These are phyloP conservation scores for Vultur gryphus DNA, from an alignment of 2,797 vertebrate genomes.

Conservation along the genomic window DNA sequence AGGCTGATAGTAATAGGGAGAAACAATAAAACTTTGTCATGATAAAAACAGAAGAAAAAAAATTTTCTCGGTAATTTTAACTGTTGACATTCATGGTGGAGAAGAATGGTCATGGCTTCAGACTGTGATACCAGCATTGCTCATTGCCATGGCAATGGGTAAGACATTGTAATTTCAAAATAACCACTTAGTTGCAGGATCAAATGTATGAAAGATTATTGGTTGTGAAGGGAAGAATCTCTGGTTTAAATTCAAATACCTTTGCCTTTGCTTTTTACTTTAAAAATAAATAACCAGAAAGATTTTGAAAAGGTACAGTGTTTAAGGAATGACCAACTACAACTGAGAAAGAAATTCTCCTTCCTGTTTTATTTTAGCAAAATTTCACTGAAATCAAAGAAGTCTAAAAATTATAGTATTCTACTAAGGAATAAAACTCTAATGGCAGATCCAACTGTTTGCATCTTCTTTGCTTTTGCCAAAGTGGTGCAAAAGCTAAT, in stretches of 20 bases:
- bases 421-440: neutral
- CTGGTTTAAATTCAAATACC: neutral
- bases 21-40: neutral
- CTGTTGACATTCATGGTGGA: rapidly evolving
- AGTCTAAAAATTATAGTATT: neutral
- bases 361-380: neutral
- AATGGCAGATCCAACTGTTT: neutral
- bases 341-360: neutral
- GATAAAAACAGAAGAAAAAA: neutral
- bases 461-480: neutral
- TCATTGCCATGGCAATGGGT: neutral
- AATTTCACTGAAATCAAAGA: neutral
- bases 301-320: neutral
- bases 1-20: neutral
- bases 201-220: neutral
- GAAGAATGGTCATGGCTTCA: neutral
- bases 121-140: neutral
- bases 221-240: neutral
- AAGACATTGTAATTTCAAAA: neutral
- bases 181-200: neutral
- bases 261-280: neutral
- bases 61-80: neutral
- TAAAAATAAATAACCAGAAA: neutral
- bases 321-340: neutral
- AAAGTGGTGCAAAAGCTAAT: neutral